Evolutionary conservation across 2,797 vertebrate genomes (phyloP).

Genomic region (Centropyge bicolor): DNA sequence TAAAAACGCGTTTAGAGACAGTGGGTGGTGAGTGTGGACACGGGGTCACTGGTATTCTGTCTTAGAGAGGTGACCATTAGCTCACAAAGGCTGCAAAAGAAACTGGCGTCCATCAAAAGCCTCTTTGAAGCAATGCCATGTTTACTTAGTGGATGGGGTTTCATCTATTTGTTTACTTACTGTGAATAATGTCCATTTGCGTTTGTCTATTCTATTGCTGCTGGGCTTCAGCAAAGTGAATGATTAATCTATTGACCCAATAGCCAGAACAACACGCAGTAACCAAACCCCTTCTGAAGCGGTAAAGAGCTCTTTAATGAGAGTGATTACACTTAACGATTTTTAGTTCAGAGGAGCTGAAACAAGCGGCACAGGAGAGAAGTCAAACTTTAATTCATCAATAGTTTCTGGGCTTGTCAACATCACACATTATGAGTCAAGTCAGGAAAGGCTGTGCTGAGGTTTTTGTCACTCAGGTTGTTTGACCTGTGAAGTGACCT

Average conservation of each 20-base stretch:
- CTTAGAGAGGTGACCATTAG: slow-evolving; percentile 10
- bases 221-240: slow-evolving; percentile 66
- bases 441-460: too few species aligned
- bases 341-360: slow-evolving; percentile 36
- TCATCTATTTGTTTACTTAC: slow-evolving; percentile 64
- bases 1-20: not conserved
- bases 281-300: slow-evolving; percentile 33
- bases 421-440: not conserved
- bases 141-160: slow-evolving; percentile 52
- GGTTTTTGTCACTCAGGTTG: too few species aligned
- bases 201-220: slow-evolving; percentile 46
- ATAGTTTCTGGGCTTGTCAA: not conserved
- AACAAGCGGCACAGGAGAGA: too few species aligned
- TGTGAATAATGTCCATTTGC: slow-evolving; percentile 37
- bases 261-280: slow-evolving; percentile 48
- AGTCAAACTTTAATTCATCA: not conserved
- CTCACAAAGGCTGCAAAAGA: slow-evolving; percentile 38
- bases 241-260: slow-evolving; percentile 76
- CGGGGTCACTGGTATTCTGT: not conserved
- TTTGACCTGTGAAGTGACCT: not conserved
- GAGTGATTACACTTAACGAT: slow-evolving; percentile 29
- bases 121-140: slow-evolving; percentile 35
- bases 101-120: slow-evolving; percentile 25
- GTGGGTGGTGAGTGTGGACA: not conserved
- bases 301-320: slow-evolving; percentile 39